phyloP scores from a whole-genome alignment of 2,113 vertebrate species.

The Mormyrus lacerda region DNA sequence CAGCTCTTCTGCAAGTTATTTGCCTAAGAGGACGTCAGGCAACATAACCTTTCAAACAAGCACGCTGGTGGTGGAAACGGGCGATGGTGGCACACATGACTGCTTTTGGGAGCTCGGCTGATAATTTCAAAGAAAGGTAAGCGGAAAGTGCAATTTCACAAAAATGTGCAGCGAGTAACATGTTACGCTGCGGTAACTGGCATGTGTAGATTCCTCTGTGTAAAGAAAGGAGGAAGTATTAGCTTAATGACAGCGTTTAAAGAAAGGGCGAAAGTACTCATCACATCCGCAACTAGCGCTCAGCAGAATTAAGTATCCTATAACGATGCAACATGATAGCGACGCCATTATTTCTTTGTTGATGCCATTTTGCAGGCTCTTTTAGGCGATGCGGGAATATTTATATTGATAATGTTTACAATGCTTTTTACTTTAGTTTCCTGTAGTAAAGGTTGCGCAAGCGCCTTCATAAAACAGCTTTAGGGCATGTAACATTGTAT shows the following conservation, averaged over 20 bases:
- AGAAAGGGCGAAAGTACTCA: background rate
- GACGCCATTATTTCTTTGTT: conserved; percentile 31
- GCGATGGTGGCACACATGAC: conserved; percentile 39
- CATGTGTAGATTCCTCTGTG: background rate
- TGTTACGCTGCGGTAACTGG: background rate
- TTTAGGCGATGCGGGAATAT: background rate
- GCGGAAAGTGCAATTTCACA: background rate
- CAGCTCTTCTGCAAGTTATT: background rate
- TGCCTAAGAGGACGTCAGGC: background rate
- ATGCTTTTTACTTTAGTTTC: background rate
- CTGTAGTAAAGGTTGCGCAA: background rate
- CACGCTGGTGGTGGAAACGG: background rate
- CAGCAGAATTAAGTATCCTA: background rate
- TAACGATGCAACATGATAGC: background rate
- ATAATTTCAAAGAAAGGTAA: conserved; percentile 30
- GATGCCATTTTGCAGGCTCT: background rate
- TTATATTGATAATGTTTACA: no score
- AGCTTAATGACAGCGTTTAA: background rate
- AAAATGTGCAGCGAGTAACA: background rate
- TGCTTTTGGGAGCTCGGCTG: conserved; percentile 19
- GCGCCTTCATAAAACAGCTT: background rate
- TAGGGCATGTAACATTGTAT: background rate
- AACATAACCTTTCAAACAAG: background rate
- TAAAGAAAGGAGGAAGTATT: background rate
- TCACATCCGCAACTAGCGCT: background rate